Evolutionary conservation across 2,113 vertebrate species (phyloP), one percentile per base, ranked within the genome.

Genomic region (Amazona guildingii): DNA sequence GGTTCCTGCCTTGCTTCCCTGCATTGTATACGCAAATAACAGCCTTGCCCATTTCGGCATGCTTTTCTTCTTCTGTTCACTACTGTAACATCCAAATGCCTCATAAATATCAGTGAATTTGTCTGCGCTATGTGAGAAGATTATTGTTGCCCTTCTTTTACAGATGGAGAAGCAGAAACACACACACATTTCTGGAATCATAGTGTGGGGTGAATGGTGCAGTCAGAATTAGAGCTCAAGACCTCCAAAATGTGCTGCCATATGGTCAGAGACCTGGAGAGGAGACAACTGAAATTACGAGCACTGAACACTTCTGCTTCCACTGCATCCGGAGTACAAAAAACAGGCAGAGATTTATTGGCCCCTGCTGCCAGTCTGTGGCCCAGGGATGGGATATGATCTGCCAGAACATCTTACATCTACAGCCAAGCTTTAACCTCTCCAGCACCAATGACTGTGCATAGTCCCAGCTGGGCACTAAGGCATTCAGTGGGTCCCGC

Each of bases 341-440:
- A 79, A 39, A 1, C 69, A 88, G 63, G 67, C 67, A 85, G 67
- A 63, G 35, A 10, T 57, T 46, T 54, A 27, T 6, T n/a, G 41
- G 63, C 23, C 25, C 51, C 63, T 54, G 63, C 78, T 88, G 67
- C 52, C 74, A 62, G 21, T 11, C 62, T 11, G 0, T 2, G 19
- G 57, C 55, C 46, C 55, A 18, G 7, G 15, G n/a, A 83, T 27
- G 66, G 49, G 59, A 48, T 23, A 49, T 7, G 37, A 43, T 31
- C 49, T 83, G 83, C 63, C 86, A 92, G 67, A 84, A 83, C 13
- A 74, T 23, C 59, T 90, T 79, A 25, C 24, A 37, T 69, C 23
- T 55, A 70, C 73, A 89, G 91, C 59, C 46, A 62, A 89, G 57
- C 85, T 94, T 93, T 90, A 85, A 67, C 74, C 66, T 90, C 57